phyloP scores from a whole-genome alignment of 2,888 invertebrate genomes.

The Pseudoips prasinana region DNA sequence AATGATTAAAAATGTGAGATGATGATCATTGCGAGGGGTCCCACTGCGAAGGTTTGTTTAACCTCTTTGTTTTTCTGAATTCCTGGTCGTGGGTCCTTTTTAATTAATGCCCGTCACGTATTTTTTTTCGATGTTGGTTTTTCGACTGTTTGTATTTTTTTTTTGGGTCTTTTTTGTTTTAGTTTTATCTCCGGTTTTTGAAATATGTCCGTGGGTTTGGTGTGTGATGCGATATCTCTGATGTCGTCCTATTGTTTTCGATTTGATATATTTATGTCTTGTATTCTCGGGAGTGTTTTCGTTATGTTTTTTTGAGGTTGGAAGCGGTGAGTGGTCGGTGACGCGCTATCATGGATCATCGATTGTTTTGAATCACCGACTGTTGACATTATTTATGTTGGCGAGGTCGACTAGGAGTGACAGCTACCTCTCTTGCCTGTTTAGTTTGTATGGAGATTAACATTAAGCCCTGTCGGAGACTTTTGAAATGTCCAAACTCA shows the following conservation, averaged over 20 bases:
- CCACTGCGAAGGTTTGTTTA: conserved; percentile 79
- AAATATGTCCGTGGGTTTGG: conserved; percentile 72
- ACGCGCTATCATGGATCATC: conserved; percentile 59
- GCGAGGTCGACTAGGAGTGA: conserved; percentile 47
- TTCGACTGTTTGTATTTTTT: conserved; percentile 43
- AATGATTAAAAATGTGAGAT: conserved; percentile 81
- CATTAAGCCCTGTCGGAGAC: conserved; percentile 18
- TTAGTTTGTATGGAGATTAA: conserved; percentile 36
- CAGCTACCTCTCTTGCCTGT: conserved; percentile 43
- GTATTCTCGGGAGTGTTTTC: conserved; percentile 66
- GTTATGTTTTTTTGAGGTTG: conserved; percentile 45
- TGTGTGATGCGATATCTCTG: conserved; percentile 76
- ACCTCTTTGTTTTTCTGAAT: conserved; percentile 79
- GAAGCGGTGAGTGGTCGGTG: conserved; percentile 59
- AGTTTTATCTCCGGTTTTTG: conserved; percentile 71
- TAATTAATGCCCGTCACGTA: conserved; percentile 83
- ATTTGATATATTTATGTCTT: conserved; percentile 79
- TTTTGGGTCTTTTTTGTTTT: conserved; percentile 50
- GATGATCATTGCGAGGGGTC: conserved; percentile 79
- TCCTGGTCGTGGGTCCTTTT: conserved; percentile 79
- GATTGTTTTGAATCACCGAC: conserved; percentile 54
- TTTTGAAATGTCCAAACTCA: conserved; percentile 15
- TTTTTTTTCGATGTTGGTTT: conserved; percentile 75
- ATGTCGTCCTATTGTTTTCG: conserved; percentile 79
- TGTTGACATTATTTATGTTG: conserved; percentile 66